Base-by-base conservation (phyloP, 2,888 invertebrate species). In the Volucella zonaria region DNA sequence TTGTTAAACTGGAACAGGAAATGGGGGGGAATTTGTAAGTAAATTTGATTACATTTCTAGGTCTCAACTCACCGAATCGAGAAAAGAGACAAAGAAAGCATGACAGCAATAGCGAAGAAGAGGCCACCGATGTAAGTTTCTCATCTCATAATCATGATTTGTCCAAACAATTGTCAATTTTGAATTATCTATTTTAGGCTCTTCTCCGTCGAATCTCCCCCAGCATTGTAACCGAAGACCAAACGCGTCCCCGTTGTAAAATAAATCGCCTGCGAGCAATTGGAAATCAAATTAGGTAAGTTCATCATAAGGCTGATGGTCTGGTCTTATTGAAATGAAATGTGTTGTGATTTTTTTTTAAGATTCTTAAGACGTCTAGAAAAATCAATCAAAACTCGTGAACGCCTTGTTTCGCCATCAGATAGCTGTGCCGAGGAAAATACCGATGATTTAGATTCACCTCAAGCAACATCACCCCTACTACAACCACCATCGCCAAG, bases 281-380 rank as follows among this genome's bases (percentile, higher is more conserved):
- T 88, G 95, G 95, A 88, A 95, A 95, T 91, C 96, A 96, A 92
- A 96, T 96, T 90, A 94, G 95, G 96, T 95, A 92, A 89, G 62
- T 54, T 12, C 1, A 31, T 31, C 31, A 31, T 31, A 31, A 6
- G 6, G 0, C 6, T 6, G 31, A 6, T 31, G 31, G 6, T 31
- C 31, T 31, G 2, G 2, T 18, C 2, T 23, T 31, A 6, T 31
- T 31, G 0, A 31, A 31, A 31, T 1, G 6, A 31, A 6, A 31
- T 6, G 3, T 31, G 2, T 31, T 31, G 31, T 49, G 9, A 18
- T 12, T 15, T 54, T 18, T 9, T n/a, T 52, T 47, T 12, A 89
- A 95, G 95, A 92, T 96, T 95, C 91, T 92, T 96, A 73, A 93
- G 95, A 87, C 93, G 95, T 87, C 91, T 96, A 88, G 95, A 96